These are phyloP conservation scores for Opisthograptis luteolata DNA, from an alignment of 2,888 invertebrate genomes.

Conservation along the genomic window DNA sequence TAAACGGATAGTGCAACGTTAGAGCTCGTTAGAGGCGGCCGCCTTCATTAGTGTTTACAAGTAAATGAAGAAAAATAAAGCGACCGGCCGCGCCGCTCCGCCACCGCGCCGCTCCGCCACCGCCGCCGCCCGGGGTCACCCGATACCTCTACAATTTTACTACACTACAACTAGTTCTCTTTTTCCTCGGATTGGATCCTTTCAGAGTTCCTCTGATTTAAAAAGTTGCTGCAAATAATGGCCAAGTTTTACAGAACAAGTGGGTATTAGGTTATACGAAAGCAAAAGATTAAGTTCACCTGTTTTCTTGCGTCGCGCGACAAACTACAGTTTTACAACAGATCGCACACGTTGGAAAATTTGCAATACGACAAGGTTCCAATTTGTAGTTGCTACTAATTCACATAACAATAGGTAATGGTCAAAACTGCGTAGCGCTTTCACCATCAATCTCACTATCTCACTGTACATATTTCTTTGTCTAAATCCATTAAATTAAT, in stretches of 20 bases:
- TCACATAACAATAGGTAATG: slow-evolving; percentile 50
- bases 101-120: slow-evolving; percentile 5
- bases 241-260: not conserved
- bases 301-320: not conserved
- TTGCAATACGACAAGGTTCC: not conserved
- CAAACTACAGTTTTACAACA: not conserved
- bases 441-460: slow-evolving; percentile 79
- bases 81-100: slow-evolving; percentile 26
- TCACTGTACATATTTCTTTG: slow-evolving; percentile 82
- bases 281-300: too few relatives aligned
- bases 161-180: slow-evolving; percentile 6
- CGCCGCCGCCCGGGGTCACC: slow-evolving; percentile 9
- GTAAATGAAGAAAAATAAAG: slow-evolving; percentile 64
- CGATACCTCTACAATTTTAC: slow-evolving; percentile 31
- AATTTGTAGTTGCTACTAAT: slow-evolving; percentile 13
- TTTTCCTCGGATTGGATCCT: slow-evolving; percentile 3
- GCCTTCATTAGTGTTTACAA: slow-evolving; percentile 74
- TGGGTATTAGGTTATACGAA: not conserved
- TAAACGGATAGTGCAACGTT: slow-evolving; percentile 65
- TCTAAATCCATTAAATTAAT: slow-evolving; percentile 84
- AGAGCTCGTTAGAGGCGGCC: slow-evolving; percentile 67
- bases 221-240: slow-evolving; percentile 9
- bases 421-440: slow-evolving; percentile 66
- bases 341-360: not conserved
- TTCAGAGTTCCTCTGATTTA: slow-evolving; percentile 15